Conservation (phyloP, 1,140 invertebrate genomes). For the Pseudomyrmex dendroicus region DNA sequence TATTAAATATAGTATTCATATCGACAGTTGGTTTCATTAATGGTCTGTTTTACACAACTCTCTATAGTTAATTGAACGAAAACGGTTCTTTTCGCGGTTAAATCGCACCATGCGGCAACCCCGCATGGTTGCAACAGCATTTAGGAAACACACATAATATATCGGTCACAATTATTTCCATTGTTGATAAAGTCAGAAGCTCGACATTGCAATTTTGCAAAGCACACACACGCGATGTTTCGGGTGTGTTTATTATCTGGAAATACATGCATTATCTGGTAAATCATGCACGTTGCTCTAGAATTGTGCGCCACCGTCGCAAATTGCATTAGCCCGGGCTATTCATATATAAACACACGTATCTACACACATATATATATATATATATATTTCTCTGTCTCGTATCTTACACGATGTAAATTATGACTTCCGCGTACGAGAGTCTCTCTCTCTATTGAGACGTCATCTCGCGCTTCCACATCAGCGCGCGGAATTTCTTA, state of each 20-base stretch:
- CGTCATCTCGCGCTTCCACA: slow-evolving; percentile 32
- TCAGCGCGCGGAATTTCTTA: slow-evolving; percentile 22
- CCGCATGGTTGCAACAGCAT: neutral
- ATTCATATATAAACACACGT: neutral
- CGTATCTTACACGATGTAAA: slow-evolving; percentile 52
- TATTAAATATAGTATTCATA: slow-evolving; percentile 16
- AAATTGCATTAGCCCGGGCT: slow-evolving; percentile 46
- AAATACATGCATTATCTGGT: neutral
- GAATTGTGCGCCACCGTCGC: slow-evolving; percentile 4
- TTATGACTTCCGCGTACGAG: slow-evolving; percentile 39
- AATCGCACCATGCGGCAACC: too few relatives aligned
- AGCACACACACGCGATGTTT: neutral
- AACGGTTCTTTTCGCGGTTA: too few relatives aligned
- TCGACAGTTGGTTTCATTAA: neutral
- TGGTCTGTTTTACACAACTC: neutral
- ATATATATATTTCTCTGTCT: neutral
- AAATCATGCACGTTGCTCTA: slow-evolving; percentile 25
- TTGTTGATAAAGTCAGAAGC: neutral
- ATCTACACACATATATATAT: too few relatives aligned
- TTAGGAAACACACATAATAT: neutral
- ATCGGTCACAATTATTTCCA: neutral
- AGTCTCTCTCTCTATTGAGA: slow-evolving; percentile 27
- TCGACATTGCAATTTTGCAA: neutral
- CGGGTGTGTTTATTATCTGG: neutral
- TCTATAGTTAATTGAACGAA: neutral